A percentile compares a stretch with the other conserved stretches of the same genome.
phyloP scores from a whole-genome alignment of 2,113 vertebrate species.

The Nannospalax galili region DNA sequence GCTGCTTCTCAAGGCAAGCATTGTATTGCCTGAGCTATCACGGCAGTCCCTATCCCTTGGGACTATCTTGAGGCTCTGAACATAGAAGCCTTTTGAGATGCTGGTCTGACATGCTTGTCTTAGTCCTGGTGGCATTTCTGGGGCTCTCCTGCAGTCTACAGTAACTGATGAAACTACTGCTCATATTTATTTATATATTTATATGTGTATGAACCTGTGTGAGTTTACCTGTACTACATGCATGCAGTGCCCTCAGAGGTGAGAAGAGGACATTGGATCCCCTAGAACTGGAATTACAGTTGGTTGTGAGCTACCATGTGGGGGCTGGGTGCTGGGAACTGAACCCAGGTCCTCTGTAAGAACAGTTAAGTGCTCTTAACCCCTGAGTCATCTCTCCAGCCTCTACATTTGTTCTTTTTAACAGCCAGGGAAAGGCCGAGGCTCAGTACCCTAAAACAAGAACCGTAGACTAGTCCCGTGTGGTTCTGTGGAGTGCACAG shows the following conservation, averaged over 20 bases:
- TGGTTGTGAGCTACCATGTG: too few relatives aligned
- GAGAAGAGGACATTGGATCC: too few relatives aligned
- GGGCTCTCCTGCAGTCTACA: not conserved
- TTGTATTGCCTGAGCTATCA: not conserved
- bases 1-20: not conserved
- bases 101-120: not conserved
- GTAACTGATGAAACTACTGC: not conserved
- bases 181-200: not conserved
- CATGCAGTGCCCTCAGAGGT: too few relatives aligned
- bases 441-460: not conserved
- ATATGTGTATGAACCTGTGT: too few relatives aligned
- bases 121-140: fast-evolving
- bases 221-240: too few relatives aligned
- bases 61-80: not conserved
- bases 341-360: too few relatives aligned
- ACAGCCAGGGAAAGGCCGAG: too few relatives aligned
- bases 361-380: too few relatives aligned
- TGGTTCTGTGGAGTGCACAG: not conserved
- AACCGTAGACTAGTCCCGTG: not conserved
- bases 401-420: not conserved
- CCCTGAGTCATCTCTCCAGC: too few relatives aligned
- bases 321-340: too few relatives aligned
- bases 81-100: not conserved
- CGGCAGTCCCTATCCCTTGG: not conserved
- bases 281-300: too few relatives aligned